phyloP scores from a whole-genome alignment of 1,140 invertebrate species.

The Oedothorax gibbosus region DNA sequence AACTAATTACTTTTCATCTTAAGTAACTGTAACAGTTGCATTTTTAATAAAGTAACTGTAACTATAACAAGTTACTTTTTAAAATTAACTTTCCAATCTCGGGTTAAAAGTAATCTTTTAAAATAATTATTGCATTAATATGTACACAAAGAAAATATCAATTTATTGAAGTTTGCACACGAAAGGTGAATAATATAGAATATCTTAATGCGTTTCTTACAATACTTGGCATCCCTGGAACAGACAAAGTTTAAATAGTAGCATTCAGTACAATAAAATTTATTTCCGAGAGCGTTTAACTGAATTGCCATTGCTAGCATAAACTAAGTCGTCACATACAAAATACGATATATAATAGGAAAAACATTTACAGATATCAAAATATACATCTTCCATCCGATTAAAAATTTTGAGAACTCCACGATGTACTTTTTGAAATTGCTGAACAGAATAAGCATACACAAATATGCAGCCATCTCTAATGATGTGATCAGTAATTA shows the following conservation, averaged over 20 bases:
- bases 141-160: too few relatives aligned
- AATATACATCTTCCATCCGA: conserved; percentile 45
- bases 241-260: not conserved
- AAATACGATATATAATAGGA: conserved; percentile 50
- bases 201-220: not conserved
- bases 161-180: too few relatives aligned
- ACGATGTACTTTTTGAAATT: not conserved
- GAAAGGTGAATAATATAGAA: too few relatives aligned
- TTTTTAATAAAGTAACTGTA: too few relatives aligned
- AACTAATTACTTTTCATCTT: too few relatives aligned
- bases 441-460: conserved; percentile 24
- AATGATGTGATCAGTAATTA: conserved; percentile 35
- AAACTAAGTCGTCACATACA: conserved; percentile 47
- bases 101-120: too few relatives aligned
- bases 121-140: too few relatives aligned
- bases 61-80: too few relatives aligned
- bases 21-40: too few relatives aligned
- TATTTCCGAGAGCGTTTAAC: conserved; percentile 2
- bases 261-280: conserved; percentile 1
- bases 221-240: conserved; percentile 26
- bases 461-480: conserved; percentile 19
- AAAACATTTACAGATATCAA: conserved; percentile 57
- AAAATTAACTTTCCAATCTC: too few relatives aligned
- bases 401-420: conserved; percentile 37
- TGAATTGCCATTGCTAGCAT: not conserved